A percentile compares a stretch with the other conserved stretches of the same genome.
Conservation (phyloP, 2,888 invertebrate species). For the Abscondita cerata region DNA sequence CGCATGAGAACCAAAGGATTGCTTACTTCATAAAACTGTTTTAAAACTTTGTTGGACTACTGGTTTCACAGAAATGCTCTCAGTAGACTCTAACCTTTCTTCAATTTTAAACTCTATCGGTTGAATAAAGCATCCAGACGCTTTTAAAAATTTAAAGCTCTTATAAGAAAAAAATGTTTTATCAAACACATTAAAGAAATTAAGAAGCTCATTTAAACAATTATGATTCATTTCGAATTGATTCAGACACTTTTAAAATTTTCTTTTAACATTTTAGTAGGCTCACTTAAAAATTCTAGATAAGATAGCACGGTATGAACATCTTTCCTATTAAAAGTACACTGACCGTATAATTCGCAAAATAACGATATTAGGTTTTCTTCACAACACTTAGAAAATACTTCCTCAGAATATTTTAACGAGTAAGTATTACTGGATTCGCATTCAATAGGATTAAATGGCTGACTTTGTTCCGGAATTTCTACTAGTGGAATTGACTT, state of each 20-base stretch:
- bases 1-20: constrained; percentile 17
- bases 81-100: background rate
- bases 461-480: constrained; percentile 8
- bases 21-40: constrained; percentile 2
- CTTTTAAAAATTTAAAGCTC: constrained; percentile 6
- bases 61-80: background rate
- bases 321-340: constrained; percentile 1
- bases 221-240: background rate
- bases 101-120: constrained; percentile 1
- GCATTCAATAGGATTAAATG: constrained; percentile 2
- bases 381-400: background rate
- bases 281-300: constrained; percentile 6
- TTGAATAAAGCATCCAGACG: background rate
- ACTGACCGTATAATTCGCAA: constrained; percentile 1
- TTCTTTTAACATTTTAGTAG: constrained; percentile 1
- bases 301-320: background rate
- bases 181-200: constrained; percentile 4
- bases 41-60: background rate
- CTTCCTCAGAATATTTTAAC: background rate
- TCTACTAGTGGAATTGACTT: background rate
- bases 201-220: background rate
- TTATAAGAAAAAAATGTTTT: background rate
- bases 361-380: constrained; percentile 1
- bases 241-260: background rate
- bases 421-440: constrained; percentile 1